Evolutionary conservation across 2,113 vertebrate genomes (phyloP).

Genomic region (Butastur rufipennis): DNA sequence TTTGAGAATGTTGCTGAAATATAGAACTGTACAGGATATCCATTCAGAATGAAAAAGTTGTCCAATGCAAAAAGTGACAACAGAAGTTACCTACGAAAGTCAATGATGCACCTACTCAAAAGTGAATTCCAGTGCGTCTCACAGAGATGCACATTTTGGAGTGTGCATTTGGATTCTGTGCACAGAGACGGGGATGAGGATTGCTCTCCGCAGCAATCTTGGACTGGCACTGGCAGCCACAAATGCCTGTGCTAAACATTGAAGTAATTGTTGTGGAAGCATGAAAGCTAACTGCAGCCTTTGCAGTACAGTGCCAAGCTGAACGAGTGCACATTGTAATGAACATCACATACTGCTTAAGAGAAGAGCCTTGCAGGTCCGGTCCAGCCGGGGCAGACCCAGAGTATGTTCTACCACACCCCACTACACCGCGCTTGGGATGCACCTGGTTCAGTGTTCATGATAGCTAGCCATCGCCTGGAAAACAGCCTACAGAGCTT

Average conservation of each 20-base stretch:
- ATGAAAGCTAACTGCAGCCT: neutral
- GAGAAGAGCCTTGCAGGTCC: neutral
- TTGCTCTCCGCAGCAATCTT: neutral
- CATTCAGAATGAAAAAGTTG: neutral
- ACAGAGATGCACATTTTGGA: neutral
- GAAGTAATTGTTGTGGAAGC: neutral
- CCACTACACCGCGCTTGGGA: neutral
- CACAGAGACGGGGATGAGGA: neutral
- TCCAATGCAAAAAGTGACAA: neutral
- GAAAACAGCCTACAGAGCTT: neutral
- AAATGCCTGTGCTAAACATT: neutral
- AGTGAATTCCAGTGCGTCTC: neutral
- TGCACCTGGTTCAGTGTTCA: neutral
- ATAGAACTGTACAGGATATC: neutral
- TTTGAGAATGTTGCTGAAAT: neutral
- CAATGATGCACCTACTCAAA: neutral
- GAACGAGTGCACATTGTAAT: fast-evolving
- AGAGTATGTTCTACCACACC: neutral
- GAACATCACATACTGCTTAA: neutral
- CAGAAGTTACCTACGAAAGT: neutral
- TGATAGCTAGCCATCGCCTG: neutral
- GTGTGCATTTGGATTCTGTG: neutral
- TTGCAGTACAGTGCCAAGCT: too few relatives aligned
- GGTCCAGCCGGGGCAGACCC: neutral
- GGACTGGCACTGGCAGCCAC: neutral